Conservation (phyloP, 2,113 vertebrate species). For the Marmota flaviventris region DNA sequence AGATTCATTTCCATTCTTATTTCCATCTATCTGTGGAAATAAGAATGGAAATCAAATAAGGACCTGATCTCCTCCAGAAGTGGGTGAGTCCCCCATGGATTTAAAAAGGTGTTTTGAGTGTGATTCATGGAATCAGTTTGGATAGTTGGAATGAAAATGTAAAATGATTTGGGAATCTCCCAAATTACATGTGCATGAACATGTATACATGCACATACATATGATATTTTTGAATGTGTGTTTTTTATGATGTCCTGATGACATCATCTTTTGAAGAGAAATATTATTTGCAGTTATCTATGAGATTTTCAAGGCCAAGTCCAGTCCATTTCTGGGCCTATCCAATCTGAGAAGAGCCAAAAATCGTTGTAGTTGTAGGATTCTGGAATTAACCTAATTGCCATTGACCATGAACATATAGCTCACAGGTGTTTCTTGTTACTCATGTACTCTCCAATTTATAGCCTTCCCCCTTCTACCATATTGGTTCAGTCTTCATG, state of each 20-base stretch:
- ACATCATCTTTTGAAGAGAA: conserved; percentile 7
- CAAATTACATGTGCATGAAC: not conserved
- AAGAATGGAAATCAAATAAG: not conserved
- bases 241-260: not conserved
- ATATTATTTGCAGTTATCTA: not conserved
- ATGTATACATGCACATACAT: not conserved
- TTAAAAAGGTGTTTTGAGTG: not conserved
- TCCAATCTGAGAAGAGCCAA: not conserved
- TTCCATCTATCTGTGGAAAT: too few relatives aligned
- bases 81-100: too few relatives aligned
- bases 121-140: not conserved
- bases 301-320: not conserved
- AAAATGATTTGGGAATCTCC: conserved; percentile 40
- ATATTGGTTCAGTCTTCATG: not conserved
- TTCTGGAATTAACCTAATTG: not conserved
- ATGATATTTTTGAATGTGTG: not conserved
- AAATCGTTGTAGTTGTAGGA: not conserved
- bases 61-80: too few relatives aligned
- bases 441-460: not conserved
- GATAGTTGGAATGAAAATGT: not conserved
- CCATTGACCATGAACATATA: not conserved
- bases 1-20: too few relatives aligned
- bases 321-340: not conserved
- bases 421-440: not conserved
- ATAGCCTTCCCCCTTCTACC: not conserved